A percentile compares a stretch with the other conserved stretches of the same genome.
Evolutionary conservation across 1,140 invertebrate species (phyloP).

Genomic region (Penaeus chinensis): DNA sequence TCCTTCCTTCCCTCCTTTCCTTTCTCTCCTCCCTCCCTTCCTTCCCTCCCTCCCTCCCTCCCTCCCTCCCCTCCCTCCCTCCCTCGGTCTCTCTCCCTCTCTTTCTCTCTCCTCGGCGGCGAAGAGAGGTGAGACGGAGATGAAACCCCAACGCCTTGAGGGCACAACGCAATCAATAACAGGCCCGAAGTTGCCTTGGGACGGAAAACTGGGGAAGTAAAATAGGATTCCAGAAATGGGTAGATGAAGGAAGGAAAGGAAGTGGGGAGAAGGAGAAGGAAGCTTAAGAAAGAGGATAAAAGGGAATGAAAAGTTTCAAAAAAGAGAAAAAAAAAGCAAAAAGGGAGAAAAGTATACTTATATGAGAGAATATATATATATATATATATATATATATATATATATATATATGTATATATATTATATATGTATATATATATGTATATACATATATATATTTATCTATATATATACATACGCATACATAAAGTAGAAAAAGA

Average conservation of each 20-base stretch:
- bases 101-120: neutral
- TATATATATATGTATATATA: constrained; percentile 37
- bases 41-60: neutral
- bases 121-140: neutral
- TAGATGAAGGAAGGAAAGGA: neutral
- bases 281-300: neutral
- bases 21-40: neutral
- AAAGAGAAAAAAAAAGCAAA: neutral
- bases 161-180: too few relatives aligned
- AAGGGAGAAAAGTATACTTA: neutral
- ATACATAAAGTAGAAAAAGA: too few relatives aligned
- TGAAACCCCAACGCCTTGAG: too few relatives aligned
- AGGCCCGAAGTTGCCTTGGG: too few relatives aligned
- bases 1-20: neutral
- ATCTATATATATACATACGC: neutral
- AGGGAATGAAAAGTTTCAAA: neutral
- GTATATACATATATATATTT: constrained; percentile 34
- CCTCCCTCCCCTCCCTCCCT: neutral
- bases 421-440: constrained; percentile 40
- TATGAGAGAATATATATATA: neutral
- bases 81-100: constrained; percentile 7
- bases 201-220: too few relatives aligned
- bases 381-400: constrained; percentile 25
- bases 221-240: neutral
- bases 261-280: neutral